phyloP scores from a whole-genome alignment of 2,888 invertebrate species.

The Dysmachus trigonus region DNA sequence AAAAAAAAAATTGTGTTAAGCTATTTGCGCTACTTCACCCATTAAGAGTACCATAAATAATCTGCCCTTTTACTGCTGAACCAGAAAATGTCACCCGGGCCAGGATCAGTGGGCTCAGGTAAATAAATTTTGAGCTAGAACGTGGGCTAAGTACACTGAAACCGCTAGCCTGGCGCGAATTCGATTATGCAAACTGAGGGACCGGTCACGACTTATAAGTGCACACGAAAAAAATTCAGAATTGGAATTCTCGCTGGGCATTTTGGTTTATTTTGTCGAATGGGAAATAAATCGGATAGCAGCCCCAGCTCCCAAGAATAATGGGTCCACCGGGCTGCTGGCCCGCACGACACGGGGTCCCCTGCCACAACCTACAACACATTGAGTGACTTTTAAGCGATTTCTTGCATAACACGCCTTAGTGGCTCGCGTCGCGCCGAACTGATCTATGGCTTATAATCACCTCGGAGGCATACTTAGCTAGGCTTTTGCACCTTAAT shows the following conservation, averaged over 20 bases:
- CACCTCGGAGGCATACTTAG: conserved; percentile 8
- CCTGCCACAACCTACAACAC: neutral
- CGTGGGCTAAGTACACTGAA: conserved; percentile 20
- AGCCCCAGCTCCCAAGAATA: neutral
- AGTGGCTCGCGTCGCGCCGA: neutral
- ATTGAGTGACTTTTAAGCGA: conserved; percentile 19
- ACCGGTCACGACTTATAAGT: conserved; percentile 34
- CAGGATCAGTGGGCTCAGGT: neutral
- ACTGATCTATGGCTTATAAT: conserved; percentile 37
- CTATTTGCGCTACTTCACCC: neutral
- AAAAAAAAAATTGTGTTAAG: neutral
- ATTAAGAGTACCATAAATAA: conserved; percentile 3
- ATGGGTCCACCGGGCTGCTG: neutral
- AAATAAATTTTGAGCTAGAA: conserved; percentile 27
- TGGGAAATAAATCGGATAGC: conserved; percentile 29
- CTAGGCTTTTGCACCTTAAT: conserved; percentile 36
- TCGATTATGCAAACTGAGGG: conserved; percentile 32
- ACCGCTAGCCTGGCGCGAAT: neutral
- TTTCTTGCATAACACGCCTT: conserved; percentile 8
- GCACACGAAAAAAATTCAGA: conserved; percentile 3
- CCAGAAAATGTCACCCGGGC: conserved; percentile 25
- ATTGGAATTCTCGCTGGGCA: conserved; percentile 23
- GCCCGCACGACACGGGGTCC: neutral
- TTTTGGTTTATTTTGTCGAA: conserved; percentile 37
- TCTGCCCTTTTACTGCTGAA: conserved; percentile 14